Evolutionary conservation across 2,888 invertebrate species (phyloP), one percentile per base, ranked within the genome.

Genomic region (Heteropelma amictum): DNA sequence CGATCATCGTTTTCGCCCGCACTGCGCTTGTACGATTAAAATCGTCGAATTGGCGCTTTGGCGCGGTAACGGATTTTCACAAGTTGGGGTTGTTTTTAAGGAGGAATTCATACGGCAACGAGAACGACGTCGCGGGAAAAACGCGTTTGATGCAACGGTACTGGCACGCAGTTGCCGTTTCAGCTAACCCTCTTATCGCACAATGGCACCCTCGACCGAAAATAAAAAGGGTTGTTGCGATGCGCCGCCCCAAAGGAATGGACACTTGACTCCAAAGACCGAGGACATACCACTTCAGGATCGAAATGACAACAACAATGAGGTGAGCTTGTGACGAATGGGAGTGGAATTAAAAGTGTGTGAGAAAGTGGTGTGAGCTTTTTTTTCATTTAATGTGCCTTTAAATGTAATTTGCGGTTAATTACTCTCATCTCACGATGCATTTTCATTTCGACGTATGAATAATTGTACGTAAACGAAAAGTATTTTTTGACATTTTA

Each of bases 261-360:
- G 90, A 80, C 90, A 91, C 77, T 90, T 90, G 0, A 82, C 90
- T 61, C 90, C 90, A 2, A 83, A 89, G 38, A 80, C 80, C 63
- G 80, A 82, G 56, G 79, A 76, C 4, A 73, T 79, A 30, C 77
- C 77, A 21, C 77, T 81, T 28, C 77, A 81, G 42, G 72, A 72
- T 38, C 74, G 60, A 2, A 76, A 69, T 10, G 82, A 91, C 76
- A 90, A 90, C 0, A 90, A 90, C 79, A 90, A 91, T 10, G 90
- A 91, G 61, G 86, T 91, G 14, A 5, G 6, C 14, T 38, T 38
- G 12, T 10, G 30, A 30, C 38, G 38, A 38, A 12, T 38, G 38
- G 38, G 12, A 38, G 10, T 12, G 12, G 10, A 38, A 38, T 38
- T 38, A 38, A 14, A 10, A 1, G 30, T 30, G 30, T 30, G 30